phyloP scores from a whole-genome alignment of 1,140 invertebrate genomes.

The Drosophila sp. region DNA sequence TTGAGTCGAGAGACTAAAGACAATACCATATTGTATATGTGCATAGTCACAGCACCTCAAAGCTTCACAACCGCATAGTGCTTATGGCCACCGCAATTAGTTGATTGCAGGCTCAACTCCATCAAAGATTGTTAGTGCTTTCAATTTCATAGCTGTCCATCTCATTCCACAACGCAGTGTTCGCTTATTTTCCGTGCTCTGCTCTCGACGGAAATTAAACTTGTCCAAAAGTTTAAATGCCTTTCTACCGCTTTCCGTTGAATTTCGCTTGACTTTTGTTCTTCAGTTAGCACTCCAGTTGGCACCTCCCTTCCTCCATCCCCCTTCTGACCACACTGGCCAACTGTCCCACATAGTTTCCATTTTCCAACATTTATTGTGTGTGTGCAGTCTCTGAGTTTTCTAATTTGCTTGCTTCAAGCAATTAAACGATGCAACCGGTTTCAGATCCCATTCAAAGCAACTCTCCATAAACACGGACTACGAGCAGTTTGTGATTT shows the following conservation, averaged over 20 bases:
- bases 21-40: slow-evolving; percentile 36
- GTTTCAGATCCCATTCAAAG: neutral
- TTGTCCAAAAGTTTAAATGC: slow-evolving; percentile 81
- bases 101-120: slow-evolving; percentile 72
- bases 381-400: slow-evolving; percentile 38
- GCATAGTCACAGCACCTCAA: neutral
- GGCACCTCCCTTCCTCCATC: too few species aligned
- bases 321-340: neutral
- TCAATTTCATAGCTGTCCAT: slow-evolving; percentile 69
- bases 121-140: slow-evolving; percentile 76
- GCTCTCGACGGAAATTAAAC: slow-evolving; percentile 78
- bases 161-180: neutral
- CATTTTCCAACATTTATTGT: slow-evolving; percentile 39
- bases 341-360: slow-evolving; percentile 30
- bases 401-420: slow-evolving; percentile 63
- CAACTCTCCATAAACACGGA: neutral
- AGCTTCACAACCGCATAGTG: neutral
- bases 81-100: slow-evolving; percentile 62
- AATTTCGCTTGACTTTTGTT: slow-evolving; percentile 75
- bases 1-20: slow-evolving; percentile 15
- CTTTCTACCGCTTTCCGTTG: slow-evolving; percentile 73
- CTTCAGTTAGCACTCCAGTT: slow-evolving; percentile 52
- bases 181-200: slow-evolving; percentile 18
- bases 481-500: slow-evolving; percentile 4
- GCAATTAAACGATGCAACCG: slow-evolving; percentile 71